Percentiles rank a stretch among this genome's conserved stretches.
These are phyloP conservation scores for Taphrorychus bicolor DNA, from an alignment of 2,888 invertebrate genomes.

Conservation along the genomic window DNA sequence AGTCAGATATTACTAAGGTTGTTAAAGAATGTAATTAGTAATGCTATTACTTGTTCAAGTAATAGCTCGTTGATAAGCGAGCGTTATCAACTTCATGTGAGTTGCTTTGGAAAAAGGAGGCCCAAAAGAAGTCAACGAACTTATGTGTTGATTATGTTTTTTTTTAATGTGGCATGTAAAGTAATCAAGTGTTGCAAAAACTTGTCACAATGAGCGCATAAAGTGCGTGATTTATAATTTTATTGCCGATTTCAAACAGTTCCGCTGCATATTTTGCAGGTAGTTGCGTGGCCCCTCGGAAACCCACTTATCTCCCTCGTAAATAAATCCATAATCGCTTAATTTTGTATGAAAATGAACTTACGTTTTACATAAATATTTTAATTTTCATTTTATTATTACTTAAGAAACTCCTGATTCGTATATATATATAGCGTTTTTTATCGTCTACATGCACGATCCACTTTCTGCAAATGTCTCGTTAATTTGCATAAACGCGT, in stretches of 20 bases:
- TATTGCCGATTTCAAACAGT: slow-evolving; percentile 23
- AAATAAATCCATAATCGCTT: slow-evolving; percentile 29
- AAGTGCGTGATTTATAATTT: slow-evolving; percentile 29
- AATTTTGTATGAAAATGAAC: slow-evolving; percentile 28
- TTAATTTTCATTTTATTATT: slow-evolving; percentile 28
- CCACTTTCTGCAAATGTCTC: slow-evolving; percentile 19
- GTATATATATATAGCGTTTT: slow-evolving; percentile 10
- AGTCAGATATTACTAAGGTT: too few relatives aligned
- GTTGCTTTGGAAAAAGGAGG: too few relatives aligned
- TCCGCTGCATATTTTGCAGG: slow-evolving; percentile 22
- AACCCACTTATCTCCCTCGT: slow-evolving; percentile 31
- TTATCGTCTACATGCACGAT: slow-evolving; percentile 24
- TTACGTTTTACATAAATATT: slow-evolving; percentile 25
- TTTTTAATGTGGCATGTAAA: too few relatives aligned
- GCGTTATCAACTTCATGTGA: too few relatives aligned
- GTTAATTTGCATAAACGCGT: slow-evolving; percentile 13
- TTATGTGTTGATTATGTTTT: too few relatives aligned
- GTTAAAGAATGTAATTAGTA: too few relatives aligned
- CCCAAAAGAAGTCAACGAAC: too few relatives aligned
- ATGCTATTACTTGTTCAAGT: too few relatives aligned
- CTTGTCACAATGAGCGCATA: slow-evolving; percentile 1
- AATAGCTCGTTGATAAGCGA: too few relatives aligned
- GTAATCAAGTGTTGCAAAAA: slow-evolving; percentile 8
- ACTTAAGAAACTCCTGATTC: slow-evolving; percentile 17
- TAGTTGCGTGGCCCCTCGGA: slow-evolving; percentile 30